phyloP scores from a whole-genome alignment of 2,888 invertebrate genomes.

The Thera obeliscata region DNA sequence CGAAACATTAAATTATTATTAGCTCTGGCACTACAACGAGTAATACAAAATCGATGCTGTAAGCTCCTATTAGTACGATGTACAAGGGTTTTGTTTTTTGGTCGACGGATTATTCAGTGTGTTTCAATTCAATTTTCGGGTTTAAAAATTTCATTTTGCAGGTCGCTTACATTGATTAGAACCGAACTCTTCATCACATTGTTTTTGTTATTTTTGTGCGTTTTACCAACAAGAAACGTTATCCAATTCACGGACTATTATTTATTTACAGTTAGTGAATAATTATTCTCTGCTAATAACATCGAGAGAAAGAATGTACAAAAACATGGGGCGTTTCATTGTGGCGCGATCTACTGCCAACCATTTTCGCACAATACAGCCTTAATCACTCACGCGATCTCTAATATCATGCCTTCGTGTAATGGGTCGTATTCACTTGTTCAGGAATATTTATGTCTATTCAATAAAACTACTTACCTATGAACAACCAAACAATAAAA shows the following conservation, averaged over 20 bases:
- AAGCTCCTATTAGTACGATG: neutral
- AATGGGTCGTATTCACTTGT: slow-evolving; percentile 19
- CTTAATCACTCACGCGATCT: slow-evolving; percentile 70
- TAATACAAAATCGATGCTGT: slow-evolving; percentile 4
- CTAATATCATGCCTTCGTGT: slow-evolving; percentile 57
- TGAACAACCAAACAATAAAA: no score
- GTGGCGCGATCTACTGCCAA: slow-evolving; percentile 50
- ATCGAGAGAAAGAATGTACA: slow-evolving; percentile 34
- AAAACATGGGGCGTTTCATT: slow-evolving; percentile 47
- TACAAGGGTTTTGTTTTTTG: neutral
- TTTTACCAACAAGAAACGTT: neutral
- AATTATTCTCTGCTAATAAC: slow-evolving; percentile 25
- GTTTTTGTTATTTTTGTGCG: neutral
- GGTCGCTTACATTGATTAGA: no score
- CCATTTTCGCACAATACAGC: slow-evolving; percentile 64
- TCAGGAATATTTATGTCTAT: neutral
- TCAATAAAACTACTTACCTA: no score
- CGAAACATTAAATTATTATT: neutral
- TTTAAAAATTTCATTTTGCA: no score
- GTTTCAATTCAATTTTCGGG: no score
- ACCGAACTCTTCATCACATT: no score
- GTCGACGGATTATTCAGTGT: neutral
- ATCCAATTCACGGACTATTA: slow-evolving; percentile 23
- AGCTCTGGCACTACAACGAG: neutral
- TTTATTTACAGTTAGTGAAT: slow-evolving; percentile 35